phyloP scores from a whole-genome alignment of 2,113 vertebrate genomes.

The Spizaetus ornatus region DNA sequence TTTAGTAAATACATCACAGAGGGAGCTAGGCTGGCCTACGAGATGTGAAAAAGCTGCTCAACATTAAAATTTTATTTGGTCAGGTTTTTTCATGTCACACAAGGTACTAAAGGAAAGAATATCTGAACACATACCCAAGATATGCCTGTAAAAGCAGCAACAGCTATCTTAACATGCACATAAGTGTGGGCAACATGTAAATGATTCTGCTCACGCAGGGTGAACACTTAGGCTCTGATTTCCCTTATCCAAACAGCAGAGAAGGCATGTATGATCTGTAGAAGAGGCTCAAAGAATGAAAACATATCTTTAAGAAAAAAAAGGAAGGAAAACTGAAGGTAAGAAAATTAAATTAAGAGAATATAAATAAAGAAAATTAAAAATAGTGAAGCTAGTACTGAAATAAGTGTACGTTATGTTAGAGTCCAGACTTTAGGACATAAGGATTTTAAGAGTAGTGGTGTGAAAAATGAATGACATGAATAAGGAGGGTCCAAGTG shows the following conservation, averaged over 20 bases:
- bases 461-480: neutral
- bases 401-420: neutral
- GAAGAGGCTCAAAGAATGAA: neutral
- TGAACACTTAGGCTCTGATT: neutral
- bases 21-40: neutral
- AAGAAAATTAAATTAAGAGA: neutral
- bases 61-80: neutral
- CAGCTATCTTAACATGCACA: neutral
- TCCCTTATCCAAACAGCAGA: neutral
- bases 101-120: neutral
- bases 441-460: neutral
- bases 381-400: neutral
- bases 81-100: neutral
- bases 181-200: neutral
- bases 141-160: neutral
- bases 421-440: neutral
- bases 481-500: neutral
- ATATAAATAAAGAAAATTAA: neutral
- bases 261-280: neutral
- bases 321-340: accelerated
- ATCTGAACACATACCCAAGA: neutral
- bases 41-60: neutral
- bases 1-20: neutral
- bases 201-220: neutral
- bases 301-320: neutral